phyloP scores from a whole-genome alignment of 2,113 vertebrate genomes.

The Thomomys bottae region DNA sequence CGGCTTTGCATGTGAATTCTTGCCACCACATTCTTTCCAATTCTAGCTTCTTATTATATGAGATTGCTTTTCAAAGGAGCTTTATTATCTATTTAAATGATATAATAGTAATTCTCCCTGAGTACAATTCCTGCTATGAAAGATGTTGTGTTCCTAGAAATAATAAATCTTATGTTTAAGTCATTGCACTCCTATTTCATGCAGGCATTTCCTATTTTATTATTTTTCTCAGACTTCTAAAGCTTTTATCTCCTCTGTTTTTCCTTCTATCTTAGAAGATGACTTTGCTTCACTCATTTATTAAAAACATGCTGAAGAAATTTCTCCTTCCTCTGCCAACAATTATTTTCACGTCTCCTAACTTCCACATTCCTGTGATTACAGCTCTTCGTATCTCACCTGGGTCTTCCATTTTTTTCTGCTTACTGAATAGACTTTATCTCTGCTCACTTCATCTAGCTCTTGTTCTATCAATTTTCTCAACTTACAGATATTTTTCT shows the following conservation, averaged over 20 bases:
- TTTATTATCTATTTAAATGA: neutral
- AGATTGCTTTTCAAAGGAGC: neutral
- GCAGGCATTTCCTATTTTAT: neutral
- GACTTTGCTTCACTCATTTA: neutral
- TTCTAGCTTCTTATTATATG: neutral
- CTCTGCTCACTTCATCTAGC: neutral
- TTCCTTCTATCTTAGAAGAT: neutral
- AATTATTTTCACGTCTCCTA: neutral
- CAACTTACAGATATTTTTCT: neutral
- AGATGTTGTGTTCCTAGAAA: neutral
- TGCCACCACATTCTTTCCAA: neutral
- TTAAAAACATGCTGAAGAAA: neutral
- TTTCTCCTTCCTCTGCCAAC: neutral
- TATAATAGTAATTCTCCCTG: neutral
- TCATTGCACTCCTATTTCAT: neutral
- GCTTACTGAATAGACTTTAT: neutral
- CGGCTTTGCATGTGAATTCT: neutral
- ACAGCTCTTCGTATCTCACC: neutral
- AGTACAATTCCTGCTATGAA: neutral
- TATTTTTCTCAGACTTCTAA: constrained; percentile 27
- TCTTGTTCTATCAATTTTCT: neutral
- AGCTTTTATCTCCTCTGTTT: neutral
- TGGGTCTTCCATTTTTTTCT: neutral
- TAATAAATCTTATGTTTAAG: neutral
- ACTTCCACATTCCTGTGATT: neutral